Percentiles rank a stretch among this genome's conserved stretches.
Evolutionary conservation across 1,140 invertebrate species (phyloP).

Genomic region (Platorchestia sp.): DNA sequence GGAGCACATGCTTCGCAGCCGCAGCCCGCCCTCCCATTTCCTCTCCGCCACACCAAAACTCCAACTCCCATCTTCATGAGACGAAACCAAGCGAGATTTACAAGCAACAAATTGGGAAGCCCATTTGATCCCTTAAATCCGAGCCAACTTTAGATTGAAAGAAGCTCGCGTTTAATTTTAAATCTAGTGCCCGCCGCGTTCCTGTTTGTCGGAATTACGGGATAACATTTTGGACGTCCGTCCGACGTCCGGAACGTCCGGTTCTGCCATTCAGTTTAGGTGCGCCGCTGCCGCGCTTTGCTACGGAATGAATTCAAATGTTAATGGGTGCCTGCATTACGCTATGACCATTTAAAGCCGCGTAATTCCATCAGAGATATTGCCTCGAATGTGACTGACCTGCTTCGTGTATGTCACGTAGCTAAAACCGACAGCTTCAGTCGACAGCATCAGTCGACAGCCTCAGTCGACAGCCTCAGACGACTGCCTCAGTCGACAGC

Average conservation of each 20-base stretch:
- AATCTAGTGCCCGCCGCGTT: not conserved
- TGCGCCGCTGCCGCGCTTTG: conserved; percentile 24
- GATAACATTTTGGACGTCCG: not conserved
- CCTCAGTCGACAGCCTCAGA: not conserved
- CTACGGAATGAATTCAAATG: conserved; percentile 48
- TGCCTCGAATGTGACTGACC: conserved; percentile 24
- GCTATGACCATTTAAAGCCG: conserved; percentile 49
- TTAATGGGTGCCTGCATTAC: conserved; percentile 49
- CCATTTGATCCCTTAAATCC: not conserved
- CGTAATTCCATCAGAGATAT: conserved; percentile 51
- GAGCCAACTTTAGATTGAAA: not conserved
- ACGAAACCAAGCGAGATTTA: not conserved
- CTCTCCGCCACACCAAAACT: not conserved
- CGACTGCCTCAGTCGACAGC: not conserved
- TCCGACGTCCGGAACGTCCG: not conserved
- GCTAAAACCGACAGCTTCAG: not conserved
- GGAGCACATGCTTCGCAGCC: not conserved
- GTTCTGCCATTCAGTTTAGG: not conserved
- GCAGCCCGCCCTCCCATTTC: not conserved
- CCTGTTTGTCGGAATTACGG: not conserved
- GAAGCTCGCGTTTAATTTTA: not conserved
- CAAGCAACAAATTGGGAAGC: not conserved
- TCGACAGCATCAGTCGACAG: not conserved
- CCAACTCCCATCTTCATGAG: not conserved
- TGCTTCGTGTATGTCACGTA: not conserved